Evolutionary conservation across 2,888 invertebrate species (phyloP), one percentile per base, ranked within the genome.

Genomic region (Scaptomyza caliginosa): DNA sequence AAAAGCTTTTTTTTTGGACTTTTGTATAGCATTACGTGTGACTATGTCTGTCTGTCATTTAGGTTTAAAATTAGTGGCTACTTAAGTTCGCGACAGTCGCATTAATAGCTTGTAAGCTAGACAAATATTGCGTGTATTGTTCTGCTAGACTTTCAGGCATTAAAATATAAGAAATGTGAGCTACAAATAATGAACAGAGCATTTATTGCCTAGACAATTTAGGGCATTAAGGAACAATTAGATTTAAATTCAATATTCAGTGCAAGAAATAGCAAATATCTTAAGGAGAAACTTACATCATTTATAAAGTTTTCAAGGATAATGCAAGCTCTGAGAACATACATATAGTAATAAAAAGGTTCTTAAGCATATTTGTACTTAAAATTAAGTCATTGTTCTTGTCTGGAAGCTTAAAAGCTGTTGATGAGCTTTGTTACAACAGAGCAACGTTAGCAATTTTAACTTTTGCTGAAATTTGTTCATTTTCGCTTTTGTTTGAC

Each of bases 41-140:
- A 65, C 65, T 68, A 56, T 66, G 39, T 42, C 26, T 64, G 52
- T 40, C 32, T 62, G 38, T 48, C 63, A 65, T 59, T 71, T 66
- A 67, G 79, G 74, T 71, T 84, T 67, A 42, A 81, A 86, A 74
- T 86, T 85, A 84, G 82, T 71, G 74, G 71, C 85, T 58, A 74
- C 65, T 84, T 77, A 74, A 71, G 62, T 42, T 50, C 77, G 59
- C 58, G 62, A 64, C 74, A 74, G 51, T 39, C 68, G 32, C 57
- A 45, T 71, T 75, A 62, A 56, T 50, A 51, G 57, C 24, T 55
- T 40, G 43, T 45, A 19, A 46, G 30, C 59, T 28, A 62, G 38
- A 62, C 59, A n/a, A 45, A 43, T 74, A 51, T 70, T 6, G 30
- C 39, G 30, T 46, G 10, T 4, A 43, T 17, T 66, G 21, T 52